phyloP scores from a whole-genome alignment of 1,140 invertebrate genomes.

The Drosophila novamexicana region DNA sequence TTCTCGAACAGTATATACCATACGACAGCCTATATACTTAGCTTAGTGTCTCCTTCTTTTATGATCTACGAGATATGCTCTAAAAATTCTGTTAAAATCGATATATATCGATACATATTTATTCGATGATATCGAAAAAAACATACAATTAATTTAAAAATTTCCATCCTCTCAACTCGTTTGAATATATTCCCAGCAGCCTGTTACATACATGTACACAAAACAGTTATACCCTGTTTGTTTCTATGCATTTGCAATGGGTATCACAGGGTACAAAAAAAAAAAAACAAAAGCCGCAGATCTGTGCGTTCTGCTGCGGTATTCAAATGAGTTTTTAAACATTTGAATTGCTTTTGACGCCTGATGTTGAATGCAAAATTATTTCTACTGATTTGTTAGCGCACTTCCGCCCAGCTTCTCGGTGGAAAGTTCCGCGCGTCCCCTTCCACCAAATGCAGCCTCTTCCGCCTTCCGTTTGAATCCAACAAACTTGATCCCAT shows the following conservation, averaged over 20 bases:
- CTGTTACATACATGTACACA: no score
- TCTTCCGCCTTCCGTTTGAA: no score
- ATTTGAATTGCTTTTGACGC: conserved; percentile 68
- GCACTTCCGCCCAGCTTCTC: conserved; percentile 1
- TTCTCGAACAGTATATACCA: neutral
- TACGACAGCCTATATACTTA: no score
- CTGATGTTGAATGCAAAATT: conserved; percentile 67
- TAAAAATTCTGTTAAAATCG: neutral
- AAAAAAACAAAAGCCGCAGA: conserved; percentile 32
- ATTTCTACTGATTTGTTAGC: conserved; percentile 60
- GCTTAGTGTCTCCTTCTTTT: no score
- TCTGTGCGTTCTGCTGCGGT: conserved; percentile 52
- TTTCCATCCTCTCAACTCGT: no score
- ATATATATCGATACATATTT: neutral
- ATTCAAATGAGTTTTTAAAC: conserved; percentile 70
- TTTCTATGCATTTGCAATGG: neutral
- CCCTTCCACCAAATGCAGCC: neutral
- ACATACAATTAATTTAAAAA: no score
- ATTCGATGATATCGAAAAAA: no score
- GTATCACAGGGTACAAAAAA: neutral
- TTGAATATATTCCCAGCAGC: no score
- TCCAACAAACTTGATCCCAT: neutral
- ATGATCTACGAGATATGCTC: no score
- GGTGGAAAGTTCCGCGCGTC: neutral
- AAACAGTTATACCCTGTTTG: no score